Evolutionary conservation across 2,113 vertebrate genomes (phyloP), one percentile per base, ranked within the genome.

Genomic region (Polyodon spathula): DNA sequence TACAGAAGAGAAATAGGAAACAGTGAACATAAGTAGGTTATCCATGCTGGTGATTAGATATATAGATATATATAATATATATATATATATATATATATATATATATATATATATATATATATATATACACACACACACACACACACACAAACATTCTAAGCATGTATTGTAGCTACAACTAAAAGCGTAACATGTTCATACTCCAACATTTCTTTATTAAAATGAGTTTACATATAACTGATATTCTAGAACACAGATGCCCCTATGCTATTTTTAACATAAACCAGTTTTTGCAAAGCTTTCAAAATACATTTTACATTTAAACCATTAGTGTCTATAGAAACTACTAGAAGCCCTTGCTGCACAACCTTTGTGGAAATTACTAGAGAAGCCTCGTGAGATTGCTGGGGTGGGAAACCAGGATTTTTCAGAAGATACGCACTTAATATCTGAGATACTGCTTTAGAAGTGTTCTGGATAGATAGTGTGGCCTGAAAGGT

Each of bases 1-100:
- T 66, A 74, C 71, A 67, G 66, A 74, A 64, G 81, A 77, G 8
- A 55, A n/a, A 46, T 10, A 8, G 4, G 1, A 83, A 73, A 80
- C 68, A 79, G 73, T 76, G 72, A 84, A 81, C 68, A 76, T 71
- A 10, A 17, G 3, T 46, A 46, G 14, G n/a, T 17, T 37, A 55
- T 77, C 76, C 82, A 86, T 86, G 82, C 81, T 84, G 87, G 85
- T 85, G 83, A 37, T 27, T 55, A 55, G n/a, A 55, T 37, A 55
- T 50, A n/a, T 4, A 50, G 2, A 50, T 6, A 6, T 50, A 6
- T 50, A 12, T 10, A n/a, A n/a, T n/a, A n/a, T n/a, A n/a, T n/a
- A n/a, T n/a, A n/a, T n/a, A n/a, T n/a, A n/a, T n/a, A n/a, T n/a
- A n/a, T n/a, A n/a, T n/a, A n/a, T n/a, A n/a, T n/a, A n/a, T n/a